These are phyloP conservation scores for Polyploca ridens DNA, from an alignment of 2,888 invertebrate species.

Conservation along the genomic window DNA sequence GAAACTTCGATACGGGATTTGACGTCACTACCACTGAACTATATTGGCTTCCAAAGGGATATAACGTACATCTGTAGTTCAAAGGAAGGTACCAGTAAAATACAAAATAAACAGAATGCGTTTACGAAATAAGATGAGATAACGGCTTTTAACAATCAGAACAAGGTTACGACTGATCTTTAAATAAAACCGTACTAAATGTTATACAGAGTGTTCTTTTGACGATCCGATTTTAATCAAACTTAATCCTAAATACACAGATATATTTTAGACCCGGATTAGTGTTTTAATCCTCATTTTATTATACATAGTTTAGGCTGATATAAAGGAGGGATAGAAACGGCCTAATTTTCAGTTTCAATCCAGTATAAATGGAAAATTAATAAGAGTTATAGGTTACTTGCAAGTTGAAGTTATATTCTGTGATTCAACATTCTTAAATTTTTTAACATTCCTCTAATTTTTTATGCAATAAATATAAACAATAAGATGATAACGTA, in stretches of 20 bases:
- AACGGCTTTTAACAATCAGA: slow-evolving; percentile 2
- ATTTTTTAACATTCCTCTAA: too few relatives aligned
- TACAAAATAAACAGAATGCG: background rate
- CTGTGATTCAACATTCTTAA: background rate
- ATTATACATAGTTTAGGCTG: too few relatives aligned
- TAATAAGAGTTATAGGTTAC: too few relatives aligned
- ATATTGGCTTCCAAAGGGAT: background rate
- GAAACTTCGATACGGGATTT: too few relatives aligned
- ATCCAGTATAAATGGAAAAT: too few relatives aligned
- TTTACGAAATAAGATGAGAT: background rate
- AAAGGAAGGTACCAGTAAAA: background rate
- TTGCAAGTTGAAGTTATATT: background rate
- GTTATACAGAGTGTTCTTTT: slow-evolving; percentile 1
- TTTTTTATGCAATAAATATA: too few relatives aligned
- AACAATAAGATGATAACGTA: too few relatives aligned
- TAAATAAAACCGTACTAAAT: slow-evolving; percentile 1
- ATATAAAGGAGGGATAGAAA: too few relatives aligned
- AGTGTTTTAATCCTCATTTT: too few relatives aligned
- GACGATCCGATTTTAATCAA: background rate
- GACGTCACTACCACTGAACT: too few relatives aligned
- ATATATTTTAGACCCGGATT: too few relatives aligned
- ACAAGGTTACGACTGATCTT: background rate
- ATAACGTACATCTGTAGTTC: background rate
- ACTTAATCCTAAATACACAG: background rate
- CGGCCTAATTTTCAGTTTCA: too few relatives aligned